Conservation (phyloP, 2,888 invertebrate species). For the Eupithecia dodoneata region DNA sequence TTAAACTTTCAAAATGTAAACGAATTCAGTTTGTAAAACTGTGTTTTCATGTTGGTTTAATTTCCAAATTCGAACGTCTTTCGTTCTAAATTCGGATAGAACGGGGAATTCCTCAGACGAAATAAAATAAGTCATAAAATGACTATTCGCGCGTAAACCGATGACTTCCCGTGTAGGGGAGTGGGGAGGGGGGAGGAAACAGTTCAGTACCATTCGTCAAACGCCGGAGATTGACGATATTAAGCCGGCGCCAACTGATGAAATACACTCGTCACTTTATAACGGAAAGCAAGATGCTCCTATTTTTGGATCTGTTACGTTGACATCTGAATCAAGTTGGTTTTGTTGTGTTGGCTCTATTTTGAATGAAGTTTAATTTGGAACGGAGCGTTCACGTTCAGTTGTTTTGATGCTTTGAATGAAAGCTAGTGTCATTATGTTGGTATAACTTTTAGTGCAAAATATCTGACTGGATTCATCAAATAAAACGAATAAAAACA, state of each 20-base stretch:
- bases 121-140: slow-evolving; percentile 49
- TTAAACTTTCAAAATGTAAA: slow-evolving; percentile 22
- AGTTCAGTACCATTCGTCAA: slow-evolving; percentile 53
- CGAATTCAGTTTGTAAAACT: slow-evolving; percentile 20
- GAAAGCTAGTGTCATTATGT: slow-evolving; percentile 11
- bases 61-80: slow-evolving; percentile 23
- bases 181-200: slow-evolving; percentile 45
- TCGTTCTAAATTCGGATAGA: slow-evolving; percentile 29
- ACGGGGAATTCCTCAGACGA: slow-evolving; percentile 40
- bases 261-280: slow-evolving; percentile 36
- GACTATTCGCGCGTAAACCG: slow-evolving; percentile 55
- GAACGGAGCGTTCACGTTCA: slow-evolving; percentile 13
- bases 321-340: slow-evolving; percentile 35
- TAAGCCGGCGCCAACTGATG: slow-evolving; percentile 51
- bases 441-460: slow-evolving; percentile 4
- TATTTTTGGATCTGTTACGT: slow-evolving; percentile 35
- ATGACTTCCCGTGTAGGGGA: slow-evolving; percentile 54
- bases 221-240: slow-evolving; percentile 65
- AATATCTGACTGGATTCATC: neutral
- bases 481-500: slow-evolving; percentile 48
- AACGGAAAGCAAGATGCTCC: slow-evolving; percentile 37
- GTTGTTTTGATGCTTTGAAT: slow-evolving; percentile 10
- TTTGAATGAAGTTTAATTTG: slow-evolving; percentile 27
- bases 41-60: slow-evolving; percentile 17
- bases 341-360: slow-evolving; percentile 29